Evolutionary conservation across 2,797 vertebrate species (phyloP).

Genomic region (Enoplosus armatus): DNA sequence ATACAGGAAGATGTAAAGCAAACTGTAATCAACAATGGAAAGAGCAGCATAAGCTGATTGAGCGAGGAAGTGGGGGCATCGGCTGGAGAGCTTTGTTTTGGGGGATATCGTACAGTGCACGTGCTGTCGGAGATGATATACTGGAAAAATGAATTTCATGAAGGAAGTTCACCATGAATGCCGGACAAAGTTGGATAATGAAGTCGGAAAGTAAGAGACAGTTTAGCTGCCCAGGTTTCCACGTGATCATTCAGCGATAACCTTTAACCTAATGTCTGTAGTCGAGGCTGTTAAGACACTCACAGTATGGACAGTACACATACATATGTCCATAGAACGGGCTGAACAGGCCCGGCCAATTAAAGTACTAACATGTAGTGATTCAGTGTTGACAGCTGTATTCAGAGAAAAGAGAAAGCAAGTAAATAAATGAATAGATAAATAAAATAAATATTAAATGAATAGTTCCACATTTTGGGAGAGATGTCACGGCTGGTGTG

Average conservation of each 20-base stretch:
- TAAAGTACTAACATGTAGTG: background rate
- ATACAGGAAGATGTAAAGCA: conserved; percentile 44
- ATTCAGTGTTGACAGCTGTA: background rate
- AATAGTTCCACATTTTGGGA: no score
- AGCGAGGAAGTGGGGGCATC: conserved; percentile 23
- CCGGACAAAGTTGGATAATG: background rate
- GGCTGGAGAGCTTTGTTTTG: conserved; percentile 20
- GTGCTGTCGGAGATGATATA: background rate
- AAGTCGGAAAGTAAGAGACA: conserved; percentile 5
- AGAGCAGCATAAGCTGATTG: conserved; percentile 39
- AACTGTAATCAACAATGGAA: conserved; percentile 66
- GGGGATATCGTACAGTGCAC: conserved; percentile 8
- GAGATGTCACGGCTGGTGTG: no score
- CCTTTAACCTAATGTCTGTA: conserved; percentile 16
- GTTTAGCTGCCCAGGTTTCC: background rate
- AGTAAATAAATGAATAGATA: no score
- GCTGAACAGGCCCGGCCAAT: background rate
- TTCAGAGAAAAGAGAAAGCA: background rate
- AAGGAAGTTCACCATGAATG: conserved; percentile 12
- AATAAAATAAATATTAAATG: no score
- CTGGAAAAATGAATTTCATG: conserved; percentile 44
- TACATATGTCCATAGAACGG: background rate
- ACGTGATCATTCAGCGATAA: conserved; percentile 14
- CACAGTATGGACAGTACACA: no score
- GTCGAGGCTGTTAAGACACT: background rate